Conservation (phyloP, 2,797 vertebrate species). For the Chloroceryle inda region DNA sequence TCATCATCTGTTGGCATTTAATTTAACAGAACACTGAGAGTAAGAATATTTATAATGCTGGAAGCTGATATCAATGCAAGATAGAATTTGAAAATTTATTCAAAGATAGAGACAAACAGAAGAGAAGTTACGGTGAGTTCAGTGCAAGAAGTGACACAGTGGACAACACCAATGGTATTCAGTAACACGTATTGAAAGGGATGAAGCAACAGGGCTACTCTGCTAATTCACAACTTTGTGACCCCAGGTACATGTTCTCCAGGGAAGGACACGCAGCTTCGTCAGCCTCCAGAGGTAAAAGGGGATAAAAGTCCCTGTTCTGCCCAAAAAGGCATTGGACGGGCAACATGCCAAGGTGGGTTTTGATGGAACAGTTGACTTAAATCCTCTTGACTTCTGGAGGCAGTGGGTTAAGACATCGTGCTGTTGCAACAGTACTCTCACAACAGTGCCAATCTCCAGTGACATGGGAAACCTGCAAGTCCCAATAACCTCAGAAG, state of each 20-base stretch:
- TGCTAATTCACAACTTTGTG: background rate
- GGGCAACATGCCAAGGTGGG: background rate
- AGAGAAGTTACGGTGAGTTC: background rate
- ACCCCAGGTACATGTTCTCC: background rate
- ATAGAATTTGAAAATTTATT: background rate
- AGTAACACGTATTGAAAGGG: background rate
- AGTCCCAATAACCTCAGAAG: background rate
- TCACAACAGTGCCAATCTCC: background rate
- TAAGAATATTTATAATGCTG: background rate
- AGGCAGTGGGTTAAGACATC: background rate
- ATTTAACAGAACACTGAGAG: background rate
- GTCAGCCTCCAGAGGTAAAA: background rate
- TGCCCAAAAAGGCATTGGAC: background rate
- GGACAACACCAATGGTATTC: background rate
- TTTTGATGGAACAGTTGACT: background rate
- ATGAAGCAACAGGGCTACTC: background rate
- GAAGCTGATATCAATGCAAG: background rate
- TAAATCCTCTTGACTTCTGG: background rate
- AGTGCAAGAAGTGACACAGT: background rate
- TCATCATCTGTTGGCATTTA: conserved; percentile 1
- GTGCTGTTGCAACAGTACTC: background rate
- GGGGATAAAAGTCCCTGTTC: background rate
- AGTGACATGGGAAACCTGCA: background rate
- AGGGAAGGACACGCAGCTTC: background rate
- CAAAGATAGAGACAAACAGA: background rate